Base-by-base conservation (phyloP, 1,140 invertebrate species). In the Euglossa dilemma region DNA sequence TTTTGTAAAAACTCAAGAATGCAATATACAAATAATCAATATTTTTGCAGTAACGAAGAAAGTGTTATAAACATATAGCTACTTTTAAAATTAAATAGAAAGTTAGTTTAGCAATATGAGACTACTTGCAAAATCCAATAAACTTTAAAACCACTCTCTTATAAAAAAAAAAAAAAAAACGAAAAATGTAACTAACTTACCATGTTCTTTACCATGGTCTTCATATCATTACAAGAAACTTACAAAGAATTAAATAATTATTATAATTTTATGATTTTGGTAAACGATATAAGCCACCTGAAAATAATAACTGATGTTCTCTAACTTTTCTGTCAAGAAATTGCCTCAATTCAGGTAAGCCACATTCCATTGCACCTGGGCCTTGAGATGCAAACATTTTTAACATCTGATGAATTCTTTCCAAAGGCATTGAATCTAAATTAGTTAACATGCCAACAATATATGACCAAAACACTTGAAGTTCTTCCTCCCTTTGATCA, bases 391-490 rank as follows among this genome's bases (percentile, higher is more conserved):
- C 98, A 95, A 99, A 99, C 97, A 99, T 98, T 92, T 98, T 98
- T 43, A 99, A 94, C 98, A 99, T 99, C 89, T 98, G 97, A 94
- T 99, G 98, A 90, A 99, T 99, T 73, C 99, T 95, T 87, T 99
- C 98, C 63, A 99, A 94, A 2, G 98, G 97, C 91, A 99, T 95
- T 4, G 97, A 98, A 87, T 99, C 98, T 76, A 99, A 95, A 95
- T 99, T 99, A 0, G 98, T 98, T 47, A 99, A 94, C 98, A 99
- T 99, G 14, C 98, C 98, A 57, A 98, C 97, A 91, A 99, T 99
- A 90, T 99, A 99, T 0, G 98, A 98, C 98, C 98, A 99, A 90
- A 98, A 98, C 16, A 98, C 97, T 95, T 98, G 97, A n/a, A 98
- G 94, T 91, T 99, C 98, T 89, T 98, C 98, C 93, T 99, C 98